A percentile compares a stretch with the other conserved stretches of the same genome.
Evolutionary conservation across 2,888 invertebrate species (phyloP).

Genomic region (Drosophila trichaetosa): DNA sequence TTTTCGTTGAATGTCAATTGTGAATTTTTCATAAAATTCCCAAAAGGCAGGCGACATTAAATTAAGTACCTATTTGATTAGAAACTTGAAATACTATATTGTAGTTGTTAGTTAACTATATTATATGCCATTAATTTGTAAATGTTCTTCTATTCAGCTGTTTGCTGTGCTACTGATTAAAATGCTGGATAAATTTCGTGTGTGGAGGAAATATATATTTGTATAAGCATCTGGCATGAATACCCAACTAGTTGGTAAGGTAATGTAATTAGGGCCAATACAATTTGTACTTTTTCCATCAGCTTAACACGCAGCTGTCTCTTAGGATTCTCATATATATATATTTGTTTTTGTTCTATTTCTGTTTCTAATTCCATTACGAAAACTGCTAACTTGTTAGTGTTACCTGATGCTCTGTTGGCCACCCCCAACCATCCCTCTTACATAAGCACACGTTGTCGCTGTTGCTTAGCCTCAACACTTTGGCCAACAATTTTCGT

Average conservation of each 20-base stretch:
- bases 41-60: neutral
- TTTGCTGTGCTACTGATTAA: neutral
- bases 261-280: conserved; percentile 65
- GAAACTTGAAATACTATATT: too few species aligned
- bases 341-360: conserved; percentile 20
- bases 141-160: neutral
- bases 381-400: conserved; percentile 50
- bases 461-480: conserved; percentile 23
- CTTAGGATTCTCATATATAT: conserved; percentile 8
- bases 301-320: conserved; percentile 45
- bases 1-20: neutral
- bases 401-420: conserved; percentile 36
- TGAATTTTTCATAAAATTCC: neutral
- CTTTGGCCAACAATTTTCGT: conserved; percentile 52
- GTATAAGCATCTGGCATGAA: conserved; percentile 34
- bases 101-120: neutral
- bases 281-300: conserved; percentile 66
- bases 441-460: conserved; percentile 15
- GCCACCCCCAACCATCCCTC: neutral
- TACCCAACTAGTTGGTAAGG: conserved; percentile 45
- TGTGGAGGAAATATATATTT: conserved; percentile 17
- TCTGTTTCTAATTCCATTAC: conserved; percentile 60
- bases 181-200: neutral
- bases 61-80: neutral
- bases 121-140: neutral